phyloP scores from a whole-genome alignment of 2,113 vertebrate species.

The Menura novaehollandiae region DNA sequence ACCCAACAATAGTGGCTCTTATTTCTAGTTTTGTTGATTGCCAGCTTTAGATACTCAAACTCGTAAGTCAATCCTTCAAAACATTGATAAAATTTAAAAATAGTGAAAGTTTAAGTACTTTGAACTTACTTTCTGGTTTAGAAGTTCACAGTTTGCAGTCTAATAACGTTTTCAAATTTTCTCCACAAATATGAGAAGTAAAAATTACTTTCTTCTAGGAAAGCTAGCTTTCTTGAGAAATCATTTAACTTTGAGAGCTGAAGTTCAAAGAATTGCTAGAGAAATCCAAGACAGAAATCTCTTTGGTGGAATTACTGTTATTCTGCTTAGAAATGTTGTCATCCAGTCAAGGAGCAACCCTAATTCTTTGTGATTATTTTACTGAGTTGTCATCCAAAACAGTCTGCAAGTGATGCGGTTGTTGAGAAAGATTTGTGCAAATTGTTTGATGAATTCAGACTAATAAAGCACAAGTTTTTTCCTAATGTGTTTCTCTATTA shows the following conservation, averaged over 20 bases:
- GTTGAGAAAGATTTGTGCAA: background rate
- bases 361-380: background rate
- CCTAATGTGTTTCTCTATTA: background rate
- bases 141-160: background rate
- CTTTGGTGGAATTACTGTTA: background rate
- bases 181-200: background rate
- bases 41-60: background rate
- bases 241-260: background rate
- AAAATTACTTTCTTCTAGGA: background rate
- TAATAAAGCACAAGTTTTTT: background rate
- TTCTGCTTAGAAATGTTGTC: background rate
- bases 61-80: background rate
- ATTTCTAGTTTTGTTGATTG: background rate
- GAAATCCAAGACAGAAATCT: background rate
- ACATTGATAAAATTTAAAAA: background rate
- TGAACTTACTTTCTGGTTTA: background rate
- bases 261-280: background rate
- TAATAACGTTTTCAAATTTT: background rate
- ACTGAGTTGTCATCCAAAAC: background rate
- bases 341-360: background rate
- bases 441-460: background rate
- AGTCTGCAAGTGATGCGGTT: background rate
- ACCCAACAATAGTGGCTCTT: background rate
- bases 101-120: background rate
- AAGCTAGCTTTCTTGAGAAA: background rate